phyloP scores from a whole-genome alignment of 2,888 invertebrate species.

The Trichogramma evanescens region DNA sequence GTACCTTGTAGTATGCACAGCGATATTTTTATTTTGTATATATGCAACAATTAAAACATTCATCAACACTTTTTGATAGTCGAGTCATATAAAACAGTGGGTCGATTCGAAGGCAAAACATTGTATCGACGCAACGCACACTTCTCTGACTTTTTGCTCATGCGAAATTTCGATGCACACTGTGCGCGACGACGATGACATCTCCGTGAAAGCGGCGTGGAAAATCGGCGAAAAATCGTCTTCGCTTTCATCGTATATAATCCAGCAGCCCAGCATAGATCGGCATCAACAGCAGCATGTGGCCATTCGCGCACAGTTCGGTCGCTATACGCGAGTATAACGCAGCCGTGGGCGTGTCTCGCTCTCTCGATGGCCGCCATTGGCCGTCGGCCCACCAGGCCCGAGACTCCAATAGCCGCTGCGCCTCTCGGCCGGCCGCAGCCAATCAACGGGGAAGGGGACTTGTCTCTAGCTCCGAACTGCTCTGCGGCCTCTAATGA shows the following conservation, averaged over 20 bases:
- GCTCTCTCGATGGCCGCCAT: slow-evolving; percentile 16
- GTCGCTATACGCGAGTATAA: neutral
- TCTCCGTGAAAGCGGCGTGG: slow-evolving; percentile 3
- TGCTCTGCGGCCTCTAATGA: too few species aligned
- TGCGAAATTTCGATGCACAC: too few species aligned
- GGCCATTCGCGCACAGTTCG: neutral
- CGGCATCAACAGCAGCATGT: neutral
- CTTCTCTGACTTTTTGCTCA: too few species aligned
- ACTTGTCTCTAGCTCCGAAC: too few species aligned
- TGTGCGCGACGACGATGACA: neutral
- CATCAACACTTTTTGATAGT: too few species aligned
- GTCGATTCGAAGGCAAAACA: too few species aligned
- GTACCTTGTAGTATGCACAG: too few species aligned
- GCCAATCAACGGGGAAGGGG: neutral
- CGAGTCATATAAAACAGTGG: too few species aligned
- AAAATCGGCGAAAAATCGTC: slow-evolving; percentile 20
- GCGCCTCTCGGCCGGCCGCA: neutral
- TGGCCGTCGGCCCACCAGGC: neutral
- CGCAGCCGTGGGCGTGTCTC: too few species aligned
- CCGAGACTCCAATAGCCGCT: neutral
- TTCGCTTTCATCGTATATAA: neutral
- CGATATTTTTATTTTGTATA: too few species aligned
- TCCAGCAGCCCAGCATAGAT: neutral
- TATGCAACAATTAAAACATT: too few species aligned
- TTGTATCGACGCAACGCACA: too few species aligned